Evolutionary conservation across 2,888 invertebrate genomes (phyloP).

Genomic region (Drosophila maculinotata): DNA sequence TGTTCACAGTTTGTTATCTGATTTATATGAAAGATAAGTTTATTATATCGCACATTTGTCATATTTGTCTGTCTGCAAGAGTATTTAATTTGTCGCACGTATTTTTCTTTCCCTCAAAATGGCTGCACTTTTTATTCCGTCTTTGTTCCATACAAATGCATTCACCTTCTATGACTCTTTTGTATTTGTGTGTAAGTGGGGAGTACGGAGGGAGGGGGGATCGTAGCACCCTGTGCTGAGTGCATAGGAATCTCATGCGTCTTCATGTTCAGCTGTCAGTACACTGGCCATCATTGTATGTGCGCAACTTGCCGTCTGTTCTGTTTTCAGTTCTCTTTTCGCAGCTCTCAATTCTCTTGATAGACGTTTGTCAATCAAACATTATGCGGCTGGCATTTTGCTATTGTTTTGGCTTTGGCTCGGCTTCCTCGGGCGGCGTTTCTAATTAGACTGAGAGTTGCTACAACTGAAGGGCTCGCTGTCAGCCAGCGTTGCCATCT

Average conservation of each 20-base stretch:
- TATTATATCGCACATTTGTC: too few relatives aligned
- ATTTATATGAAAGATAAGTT: too few relatives aligned
- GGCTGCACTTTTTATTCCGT: conserved; percentile 18
- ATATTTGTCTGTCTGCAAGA: not conserved
- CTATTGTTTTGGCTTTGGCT: conserved; percentile 54
- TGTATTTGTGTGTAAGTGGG: not conserved
- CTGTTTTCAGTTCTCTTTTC: not conserved
- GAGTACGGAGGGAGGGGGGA: not conserved
- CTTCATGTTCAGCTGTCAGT: conserved; percentile 46
- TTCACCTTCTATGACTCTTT: conserved; percentile 18
- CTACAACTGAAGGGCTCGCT: conserved; percentile 11
- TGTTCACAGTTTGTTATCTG: too few relatives aligned
- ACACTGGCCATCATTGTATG: conserved; percentile 50
- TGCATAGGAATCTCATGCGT: conserved; percentile 22
- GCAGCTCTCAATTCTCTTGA: conserved; percentile 33
- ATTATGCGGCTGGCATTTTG: conserved; percentile 52
- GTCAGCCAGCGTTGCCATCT: conserved; percentile 11
- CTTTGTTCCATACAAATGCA: conserved; percentile 37
- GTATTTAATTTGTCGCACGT: not conserved
- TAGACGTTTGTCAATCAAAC: conserved; percentile 79
- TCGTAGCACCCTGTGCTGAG: conserved; percentile 1
- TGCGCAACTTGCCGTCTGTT: conserved; percentile 2
- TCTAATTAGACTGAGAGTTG: conserved; percentile 54
- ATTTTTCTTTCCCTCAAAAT: conserved; percentile 1
- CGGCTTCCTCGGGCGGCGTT: conserved; percentile 35